phyloP scores from a whole-genome alignment of 2,113 vertebrate species.

The Potamarius usumacintae region DNA sequence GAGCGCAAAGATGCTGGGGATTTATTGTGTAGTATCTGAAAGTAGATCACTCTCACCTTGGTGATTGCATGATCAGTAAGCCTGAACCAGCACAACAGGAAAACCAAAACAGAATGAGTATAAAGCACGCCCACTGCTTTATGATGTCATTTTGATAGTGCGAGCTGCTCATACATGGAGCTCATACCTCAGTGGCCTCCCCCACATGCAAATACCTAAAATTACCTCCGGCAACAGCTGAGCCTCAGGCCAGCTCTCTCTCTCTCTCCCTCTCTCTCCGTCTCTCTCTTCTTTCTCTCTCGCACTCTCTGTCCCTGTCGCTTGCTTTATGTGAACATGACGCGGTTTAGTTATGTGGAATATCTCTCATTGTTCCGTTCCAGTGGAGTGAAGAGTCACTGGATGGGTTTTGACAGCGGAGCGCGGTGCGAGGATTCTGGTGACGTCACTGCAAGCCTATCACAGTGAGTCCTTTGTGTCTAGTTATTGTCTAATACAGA shows the following conservation, averaged over 20 bases:
- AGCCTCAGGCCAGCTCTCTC: conserved; percentile 27
- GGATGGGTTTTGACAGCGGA: conserved; percentile 29
- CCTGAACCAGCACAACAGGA: background rate
- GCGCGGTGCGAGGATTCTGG: conserved; percentile 54
- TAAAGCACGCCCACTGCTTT: conserved; percentile 13
- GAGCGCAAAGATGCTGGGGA: background rate
- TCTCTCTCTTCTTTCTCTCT: conserved; percentile 6
- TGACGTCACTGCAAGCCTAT: conserved; percentile 64
- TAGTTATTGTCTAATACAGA: background rate
- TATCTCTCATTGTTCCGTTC: conserved; percentile 89
- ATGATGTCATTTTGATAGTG: conserved; percentile 34
- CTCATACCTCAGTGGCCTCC: conserved; percentile 77
- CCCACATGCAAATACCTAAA: conserved; percentile 83
- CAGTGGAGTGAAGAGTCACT: conserved; percentile 61
- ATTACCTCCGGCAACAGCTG: conserved; percentile 72
- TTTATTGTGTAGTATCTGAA: background rate
- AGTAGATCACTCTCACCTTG: background rate
- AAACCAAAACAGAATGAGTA: background rate
- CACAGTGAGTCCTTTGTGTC: conserved; percentile 81
- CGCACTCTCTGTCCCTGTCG: conserved; percentile 46
- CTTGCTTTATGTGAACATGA: conserved; percentile 72
- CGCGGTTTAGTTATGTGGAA: conserved; percentile 88
- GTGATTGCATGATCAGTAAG: background rate
- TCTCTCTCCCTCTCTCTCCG: conserved; percentile 3
- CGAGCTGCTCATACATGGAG: conserved; percentile 81